These are phyloP conservation scores for Sebastes fasciatus DNA, from an alignment of 2,113 vertebrate genomes.

Conservation along the genomic window DNA sequence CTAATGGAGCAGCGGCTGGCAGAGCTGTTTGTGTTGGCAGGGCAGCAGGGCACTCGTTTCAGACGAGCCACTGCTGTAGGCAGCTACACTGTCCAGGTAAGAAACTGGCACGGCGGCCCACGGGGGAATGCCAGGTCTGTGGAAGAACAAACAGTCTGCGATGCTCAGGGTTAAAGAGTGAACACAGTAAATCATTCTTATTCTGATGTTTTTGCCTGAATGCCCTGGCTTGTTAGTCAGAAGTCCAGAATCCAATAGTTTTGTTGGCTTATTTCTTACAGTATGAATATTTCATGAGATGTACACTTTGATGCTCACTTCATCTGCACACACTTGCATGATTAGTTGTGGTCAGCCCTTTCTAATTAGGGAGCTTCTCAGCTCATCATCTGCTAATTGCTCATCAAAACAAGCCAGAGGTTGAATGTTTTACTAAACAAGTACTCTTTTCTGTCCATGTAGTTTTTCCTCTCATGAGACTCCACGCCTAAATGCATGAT, in stretches of 20 bases:
- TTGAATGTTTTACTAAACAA: conserved; percentile 51
- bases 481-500: conserved; percentile 1
- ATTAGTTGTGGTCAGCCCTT: conserved; percentile 48
- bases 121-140: background rate
- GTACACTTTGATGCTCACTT: conserved; percentile 42
- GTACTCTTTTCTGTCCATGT: conserved; percentile 5
- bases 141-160: conserved; percentile 16
- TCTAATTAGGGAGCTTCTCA: conserved; percentile 58
- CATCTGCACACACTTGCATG: conserved; percentile 26
- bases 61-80: conserved; percentile 91
- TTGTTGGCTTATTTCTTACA: conserved; percentile 29
- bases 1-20: conserved; percentile 97
- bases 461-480: conserved; percentile 12
- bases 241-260: conserved; percentile 29
- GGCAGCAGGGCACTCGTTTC: conserved; percentile 91
- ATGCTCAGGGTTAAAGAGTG: background rate
- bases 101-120: conserved; percentile 15
- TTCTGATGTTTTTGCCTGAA: conserved; percentile 23
- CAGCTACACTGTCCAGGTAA: conserved; percentile 97
- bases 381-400: conserved; percentile 67
- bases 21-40: conserved; percentile 92
- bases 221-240: conserved; percentile 21
- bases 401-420: conserved; percentile 63
- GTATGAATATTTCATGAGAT: conserved; percentile 62
- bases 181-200: background rate